These are phyloP conservation scores for Etheostoma nigrum DNA, from an alignment of 2,797 vertebrate genomes.

Conservation along the genomic window DNA sequence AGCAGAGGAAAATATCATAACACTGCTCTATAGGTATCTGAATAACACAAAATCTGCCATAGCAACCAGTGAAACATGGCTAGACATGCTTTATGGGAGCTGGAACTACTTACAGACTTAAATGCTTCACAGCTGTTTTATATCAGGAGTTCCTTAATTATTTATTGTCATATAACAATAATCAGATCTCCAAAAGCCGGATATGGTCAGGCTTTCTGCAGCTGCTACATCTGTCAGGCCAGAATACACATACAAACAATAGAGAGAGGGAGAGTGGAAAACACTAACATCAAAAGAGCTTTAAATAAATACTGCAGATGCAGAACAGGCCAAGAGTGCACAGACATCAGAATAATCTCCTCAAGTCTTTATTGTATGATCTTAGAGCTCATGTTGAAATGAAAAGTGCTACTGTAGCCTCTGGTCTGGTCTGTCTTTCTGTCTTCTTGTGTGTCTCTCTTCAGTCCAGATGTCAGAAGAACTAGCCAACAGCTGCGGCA, in stretches of 20 bases:
- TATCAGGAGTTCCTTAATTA: slow-evolving; percentile 7
- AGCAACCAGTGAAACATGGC: slow-evolving; percentile 14
- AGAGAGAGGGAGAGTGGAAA: slow-evolving; percentile 11
- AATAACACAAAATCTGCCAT: slow-evolving; percentile 14
- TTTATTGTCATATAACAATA: slow-evolving; percentile 13
- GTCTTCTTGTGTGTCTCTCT: slow-evolving; percentile 60
- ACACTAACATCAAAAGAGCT: slow-evolving; percentile 51
- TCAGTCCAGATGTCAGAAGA: slow-evolving; percentile 82
- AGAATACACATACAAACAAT: slow-evolving; percentile 43
- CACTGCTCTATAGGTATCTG: slow-evolving; percentile 4
- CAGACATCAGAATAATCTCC: slow-evolving; percentile 53
- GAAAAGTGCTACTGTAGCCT: slow-evolving; percentile 60
- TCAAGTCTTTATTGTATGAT: slow-evolving; percentile 56
- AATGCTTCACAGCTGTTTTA: slow-evolving; percentile 5
- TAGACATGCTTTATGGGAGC: background rate
- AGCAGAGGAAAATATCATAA: background rate
- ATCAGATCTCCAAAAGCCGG: slow-evolving; percentile 18
- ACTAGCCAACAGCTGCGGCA: slow-evolving; percentile 79
- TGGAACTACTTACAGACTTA: slow-evolving; percentile 1
- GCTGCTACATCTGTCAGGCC: slow-evolving; percentile 37
- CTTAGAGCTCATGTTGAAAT: slow-evolving; percentile 63
- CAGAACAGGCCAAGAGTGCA: slow-evolving; percentile 47
- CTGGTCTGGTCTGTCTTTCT: slow-evolving; percentile 43
- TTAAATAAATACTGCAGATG: slow-evolving; percentile 67
- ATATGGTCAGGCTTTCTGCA: slow-evolving; percentile 27